These are phyloP conservation scores for Helicoverpa assulta DNA, from an alignment of 2,888 invertebrate species.

Conservation along the genomic window DNA sequence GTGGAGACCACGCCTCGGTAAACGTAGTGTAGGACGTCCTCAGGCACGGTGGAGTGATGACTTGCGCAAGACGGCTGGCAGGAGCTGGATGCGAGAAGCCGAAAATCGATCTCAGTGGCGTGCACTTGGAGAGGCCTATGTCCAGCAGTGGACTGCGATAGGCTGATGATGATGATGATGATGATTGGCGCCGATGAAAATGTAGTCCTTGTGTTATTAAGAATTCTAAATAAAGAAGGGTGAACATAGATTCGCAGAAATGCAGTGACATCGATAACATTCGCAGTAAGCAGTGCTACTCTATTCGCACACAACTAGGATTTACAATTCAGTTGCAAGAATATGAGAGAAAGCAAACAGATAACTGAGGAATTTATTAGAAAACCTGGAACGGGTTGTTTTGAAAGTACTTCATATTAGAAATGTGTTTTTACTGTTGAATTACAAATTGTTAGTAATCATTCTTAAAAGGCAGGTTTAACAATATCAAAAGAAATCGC, in stretches of 20 bases:
- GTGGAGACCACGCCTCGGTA: too few relatives aligned
- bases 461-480: conserved; percentile 25
- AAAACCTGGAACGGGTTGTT: conserved; percentile 46
- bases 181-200: too few relatives aligned
- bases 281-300: conserved; percentile 15
- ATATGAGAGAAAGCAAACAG: conserved; percentile 49
- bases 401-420: conserved; percentile 48
- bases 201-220: background rate
- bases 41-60: too few relatives aligned
- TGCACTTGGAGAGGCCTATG: too few relatives aligned
- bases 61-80: too few relatives aligned
- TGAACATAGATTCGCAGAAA: conserved; percentile 1
- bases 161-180: too few relatives aligned
- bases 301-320: conserved; percentile 28
- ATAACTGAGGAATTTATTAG: conserved; percentile 49
- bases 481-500: conserved; percentile 15
- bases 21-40: too few relatives aligned
- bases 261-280: conserved; percentile 1
- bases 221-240: background rate
- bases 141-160: too few relatives aligned
- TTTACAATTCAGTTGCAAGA: conserved; percentile 38
- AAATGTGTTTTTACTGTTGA: conserved; percentile 44
- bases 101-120: too few relatives aligned
- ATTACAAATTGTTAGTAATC: conserved; percentile 46
- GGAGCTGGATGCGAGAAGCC: too few relatives aligned